These are phyloP conservation scores for Psettodes erumei DNA, from an alignment of 2,113 vertebrate species.

Conservation along the genomic window DNA sequence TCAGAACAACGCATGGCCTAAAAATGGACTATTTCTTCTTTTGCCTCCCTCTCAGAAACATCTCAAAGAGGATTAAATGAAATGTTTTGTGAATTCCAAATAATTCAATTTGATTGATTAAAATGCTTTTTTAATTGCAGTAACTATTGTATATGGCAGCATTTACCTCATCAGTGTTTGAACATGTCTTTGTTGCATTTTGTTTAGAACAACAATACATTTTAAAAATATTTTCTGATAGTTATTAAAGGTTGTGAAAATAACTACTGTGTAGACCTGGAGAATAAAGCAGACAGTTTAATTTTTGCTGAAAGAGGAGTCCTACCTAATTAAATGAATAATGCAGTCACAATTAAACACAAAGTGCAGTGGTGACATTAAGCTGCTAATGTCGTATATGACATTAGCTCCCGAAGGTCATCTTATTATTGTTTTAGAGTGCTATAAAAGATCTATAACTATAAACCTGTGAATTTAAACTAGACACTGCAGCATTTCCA, in stretches of 20 bases:
- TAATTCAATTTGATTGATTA: not conserved
- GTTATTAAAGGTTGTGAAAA: not conserved
- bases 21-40: not conserved
- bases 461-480: not conserved
- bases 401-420: slow-evolving; percentile 16
- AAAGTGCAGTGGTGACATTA: slow-evolving; percentile 6
- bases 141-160: not conserved
- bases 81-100: not conserved
- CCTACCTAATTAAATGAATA: not conserved
- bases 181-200: not conserved
- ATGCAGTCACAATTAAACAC: not conserved
- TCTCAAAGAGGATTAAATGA: not conserved
- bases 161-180: not conserved
- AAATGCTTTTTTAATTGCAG: not conserved
- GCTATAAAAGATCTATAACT: not conserved
- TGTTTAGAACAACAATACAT: not conserved
- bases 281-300: not conserved
- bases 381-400: not conserved
- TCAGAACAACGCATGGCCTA: not conserved
- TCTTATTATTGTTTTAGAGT: not conserved
- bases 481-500: not conserved
- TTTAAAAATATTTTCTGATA: not conserved
- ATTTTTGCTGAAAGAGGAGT: not conserved
- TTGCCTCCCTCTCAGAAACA: not conserved
- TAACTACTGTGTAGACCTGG: not conserved